phyloP scores from a whole-genome alignment of 2,113 vertebrate species.

The Pachyramphus minor region DNA sequence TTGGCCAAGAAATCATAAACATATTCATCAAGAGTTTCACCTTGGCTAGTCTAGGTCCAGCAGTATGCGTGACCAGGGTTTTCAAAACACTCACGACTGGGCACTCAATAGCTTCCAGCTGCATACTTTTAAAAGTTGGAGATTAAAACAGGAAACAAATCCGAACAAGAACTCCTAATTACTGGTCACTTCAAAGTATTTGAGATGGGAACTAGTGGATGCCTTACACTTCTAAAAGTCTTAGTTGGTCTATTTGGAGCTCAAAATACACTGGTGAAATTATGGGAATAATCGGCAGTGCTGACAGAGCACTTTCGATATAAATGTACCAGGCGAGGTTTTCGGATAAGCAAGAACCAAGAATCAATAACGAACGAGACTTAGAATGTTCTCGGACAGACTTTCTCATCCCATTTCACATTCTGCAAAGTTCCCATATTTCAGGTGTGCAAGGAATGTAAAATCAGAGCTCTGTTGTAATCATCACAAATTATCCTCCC shows the following conservation, averaged over 20 bases:
- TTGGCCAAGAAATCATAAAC: background rate
- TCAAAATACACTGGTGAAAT: background rate
- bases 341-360: conserved; percentile 5
- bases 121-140: background rate
- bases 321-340: background rate
- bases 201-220: background rate
- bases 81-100: background rate
- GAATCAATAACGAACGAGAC: conserved; percentile 14
- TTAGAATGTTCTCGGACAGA: background rate
- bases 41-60: background rate
- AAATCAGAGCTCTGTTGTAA: background rate
- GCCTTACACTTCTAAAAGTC: background rate
- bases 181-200: background rate
- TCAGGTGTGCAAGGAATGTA: background rate
- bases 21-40: background rate
- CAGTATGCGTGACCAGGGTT: background rate
- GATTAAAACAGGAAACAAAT: background rate
- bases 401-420: background rate
- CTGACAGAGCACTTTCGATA: background rate
- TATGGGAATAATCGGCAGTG: background rate
- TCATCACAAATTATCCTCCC: background rate
- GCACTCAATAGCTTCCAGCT: background rate
- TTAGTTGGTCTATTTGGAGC: background rate
- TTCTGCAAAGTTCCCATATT: background rate
- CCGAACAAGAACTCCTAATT: background rate